Evolutionary conservation across 1,140 invertebrate species (phyloP).

Genomic region (Pseudachorutes palmiensis): DNA sequence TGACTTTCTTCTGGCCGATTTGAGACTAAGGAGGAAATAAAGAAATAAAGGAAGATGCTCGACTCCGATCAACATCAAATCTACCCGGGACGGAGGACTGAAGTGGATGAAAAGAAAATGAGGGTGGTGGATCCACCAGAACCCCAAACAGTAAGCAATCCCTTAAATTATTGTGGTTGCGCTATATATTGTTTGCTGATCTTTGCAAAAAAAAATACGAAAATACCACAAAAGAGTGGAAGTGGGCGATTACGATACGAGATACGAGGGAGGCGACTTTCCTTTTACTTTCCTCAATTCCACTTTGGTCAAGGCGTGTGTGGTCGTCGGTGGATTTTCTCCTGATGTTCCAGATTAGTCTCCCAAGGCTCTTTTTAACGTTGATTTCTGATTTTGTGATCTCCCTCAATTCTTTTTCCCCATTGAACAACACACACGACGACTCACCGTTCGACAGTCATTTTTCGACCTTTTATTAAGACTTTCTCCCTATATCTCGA

Average conservation of each 20-base stretch:
- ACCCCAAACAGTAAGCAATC: neutral
- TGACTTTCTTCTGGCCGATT: neutral
- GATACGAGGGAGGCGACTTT: neutral
- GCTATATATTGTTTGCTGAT: neutral
- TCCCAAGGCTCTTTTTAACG: neutral
- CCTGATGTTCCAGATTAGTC: neutral
- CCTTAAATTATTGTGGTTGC: conserved; percentile 4
- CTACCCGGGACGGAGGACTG: no score
- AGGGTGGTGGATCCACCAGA: neutral
- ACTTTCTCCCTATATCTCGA: neutral
- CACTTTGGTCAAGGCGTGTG: neutral
- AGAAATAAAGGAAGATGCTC: neutral
- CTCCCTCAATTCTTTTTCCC: neutral
- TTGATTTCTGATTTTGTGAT: neutral
- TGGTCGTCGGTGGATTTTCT: no score
- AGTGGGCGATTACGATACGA: neutral
- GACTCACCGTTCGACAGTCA: no score
- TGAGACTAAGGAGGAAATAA: no score
- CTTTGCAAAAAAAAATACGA: conserved; percentile 1
- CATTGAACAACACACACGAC: neutral
- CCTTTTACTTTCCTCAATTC: neutral
- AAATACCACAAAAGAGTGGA: neutral
- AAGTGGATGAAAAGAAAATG: neutral
- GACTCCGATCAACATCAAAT: neutral
- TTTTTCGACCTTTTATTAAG: no score